A percentile compares a stretch with the other conserved stretches of the same genome.
Evolutionary conservation across 2,113 vertebrate genomes (phyloP).

Genomic region (Crocuta crocuta): DNA sequence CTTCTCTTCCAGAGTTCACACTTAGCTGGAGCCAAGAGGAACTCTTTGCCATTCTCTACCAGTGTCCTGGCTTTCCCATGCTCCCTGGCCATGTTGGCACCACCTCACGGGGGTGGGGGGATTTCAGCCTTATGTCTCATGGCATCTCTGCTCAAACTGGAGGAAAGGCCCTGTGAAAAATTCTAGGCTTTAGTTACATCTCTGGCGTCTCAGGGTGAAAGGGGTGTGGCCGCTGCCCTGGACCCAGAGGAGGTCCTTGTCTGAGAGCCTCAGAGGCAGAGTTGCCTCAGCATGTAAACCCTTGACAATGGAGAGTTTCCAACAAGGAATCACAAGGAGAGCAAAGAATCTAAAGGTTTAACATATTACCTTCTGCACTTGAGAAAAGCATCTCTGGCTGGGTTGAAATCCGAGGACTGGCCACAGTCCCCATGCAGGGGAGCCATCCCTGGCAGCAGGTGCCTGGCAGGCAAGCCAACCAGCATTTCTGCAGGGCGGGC

Average conservation of each 20-base stretch:
- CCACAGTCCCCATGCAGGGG: neutral
- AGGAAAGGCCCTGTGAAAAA: neutral
- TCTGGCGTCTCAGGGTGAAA: neutral
- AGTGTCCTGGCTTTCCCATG: neutral
- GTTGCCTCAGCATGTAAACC: neutral
- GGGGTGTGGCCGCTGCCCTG: neutral
- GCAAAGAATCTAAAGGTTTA: neutral
- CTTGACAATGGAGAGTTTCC: neutral
- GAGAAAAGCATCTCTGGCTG: neutral
- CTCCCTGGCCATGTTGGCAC: fast-evolving
- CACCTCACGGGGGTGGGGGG: too few species aligned
- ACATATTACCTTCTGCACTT: neutral
- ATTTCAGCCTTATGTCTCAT: neutral
- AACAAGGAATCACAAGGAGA: neutral
- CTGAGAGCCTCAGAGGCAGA: neutral
- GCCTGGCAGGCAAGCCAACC: fast-evolving
- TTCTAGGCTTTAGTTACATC: neutral
- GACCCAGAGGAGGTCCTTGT: neutral
- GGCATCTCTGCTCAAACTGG: neutral
- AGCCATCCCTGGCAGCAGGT: neutral
- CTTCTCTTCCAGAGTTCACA: neutral
- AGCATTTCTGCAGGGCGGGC: neutral
- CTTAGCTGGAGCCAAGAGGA: neutral
- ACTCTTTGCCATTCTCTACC: neutral
- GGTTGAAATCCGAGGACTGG: neutral